These are phyloP conservation scores for Rhodinocichla rosea DNA, from an alignment of 2,113 vertebrate species.

Conservation along the genomic window DNA sequence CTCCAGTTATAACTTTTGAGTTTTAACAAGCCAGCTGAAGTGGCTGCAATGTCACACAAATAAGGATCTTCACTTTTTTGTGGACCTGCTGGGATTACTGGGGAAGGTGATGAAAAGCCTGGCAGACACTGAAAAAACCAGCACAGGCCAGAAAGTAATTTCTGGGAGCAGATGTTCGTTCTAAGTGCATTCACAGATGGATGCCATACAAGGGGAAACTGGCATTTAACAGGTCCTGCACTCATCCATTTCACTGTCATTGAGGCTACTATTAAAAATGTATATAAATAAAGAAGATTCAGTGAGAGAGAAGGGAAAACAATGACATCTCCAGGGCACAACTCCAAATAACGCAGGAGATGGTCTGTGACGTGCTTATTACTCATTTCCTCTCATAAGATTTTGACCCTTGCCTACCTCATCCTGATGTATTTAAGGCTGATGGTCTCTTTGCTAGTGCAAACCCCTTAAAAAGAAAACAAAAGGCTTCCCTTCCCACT, in stretches of 20 bases:
- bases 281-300: not conserved
- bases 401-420: not conserved
- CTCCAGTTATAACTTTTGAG: not conserved
- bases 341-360: not conserved
- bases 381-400: not conserved
- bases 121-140: not conserved
- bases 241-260: not conserved
- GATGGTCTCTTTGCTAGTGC: not conserved
- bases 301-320: not conserved
- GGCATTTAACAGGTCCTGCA: not conserved
- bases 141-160: not conserved
- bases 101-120: not conserved
- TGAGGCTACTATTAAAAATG: not conserved
- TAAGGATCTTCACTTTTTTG: not conserved
- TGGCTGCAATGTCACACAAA: not conserved
- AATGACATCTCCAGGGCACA: not conserved
- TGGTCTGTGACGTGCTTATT: not conserved
- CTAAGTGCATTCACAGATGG: slow-evolving; percentile 34
- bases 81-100: not conserved
- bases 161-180: slow-evolving; percentile 20
- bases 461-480: not conserved
- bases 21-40: not conserved
- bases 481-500: not conserved
- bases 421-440: not conserved
- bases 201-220: not conserved